Evolutionary conservation across 2,113 vertebrate species (phyloP).

Genomic region (Anolis sagrei): DNA sequence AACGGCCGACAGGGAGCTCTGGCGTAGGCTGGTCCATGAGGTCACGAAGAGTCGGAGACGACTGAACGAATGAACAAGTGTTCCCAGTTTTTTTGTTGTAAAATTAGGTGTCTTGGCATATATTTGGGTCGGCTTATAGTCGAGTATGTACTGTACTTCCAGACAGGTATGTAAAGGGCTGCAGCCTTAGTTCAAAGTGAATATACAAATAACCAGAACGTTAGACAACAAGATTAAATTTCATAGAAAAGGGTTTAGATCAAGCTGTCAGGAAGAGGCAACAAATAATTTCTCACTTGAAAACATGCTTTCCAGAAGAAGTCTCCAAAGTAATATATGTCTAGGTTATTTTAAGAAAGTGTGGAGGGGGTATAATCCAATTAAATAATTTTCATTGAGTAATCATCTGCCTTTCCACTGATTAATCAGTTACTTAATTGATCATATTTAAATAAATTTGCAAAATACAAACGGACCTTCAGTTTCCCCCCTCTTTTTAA

Average conservation of each 20-base stretch:
- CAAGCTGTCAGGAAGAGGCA: not conserved
- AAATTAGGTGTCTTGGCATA: too few species aligned
- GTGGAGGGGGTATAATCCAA: not conserved
- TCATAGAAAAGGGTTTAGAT: not conserved
- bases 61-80: too few species aligned
- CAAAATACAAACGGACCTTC: constrained; percentile 45
- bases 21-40: too few species aligned
- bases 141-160: not conserved
- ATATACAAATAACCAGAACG: not conserved
- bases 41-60: too few species aligned
- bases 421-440: not conserved
- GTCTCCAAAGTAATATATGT: not conserved
- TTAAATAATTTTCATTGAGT: not conserved
- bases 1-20: too few species aligned
- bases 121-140: too few species aligned
- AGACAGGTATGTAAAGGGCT: too few species aligned
- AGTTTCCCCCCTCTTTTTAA: constrained; percentile 11
- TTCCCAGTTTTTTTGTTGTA: too few species aligned
- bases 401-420: not conserved
- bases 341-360: not conserved
- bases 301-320: not conserved
- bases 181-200: not conserved
- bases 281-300: not conserved
- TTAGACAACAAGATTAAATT: not conserved
- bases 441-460: not conserved